A percentile compares a stretch with the other conserved stretches of the same genome.
phyloP scores from a whole-genome alignment of 2,797 vertebrate species.

The Todus mexicanus region DNA sequence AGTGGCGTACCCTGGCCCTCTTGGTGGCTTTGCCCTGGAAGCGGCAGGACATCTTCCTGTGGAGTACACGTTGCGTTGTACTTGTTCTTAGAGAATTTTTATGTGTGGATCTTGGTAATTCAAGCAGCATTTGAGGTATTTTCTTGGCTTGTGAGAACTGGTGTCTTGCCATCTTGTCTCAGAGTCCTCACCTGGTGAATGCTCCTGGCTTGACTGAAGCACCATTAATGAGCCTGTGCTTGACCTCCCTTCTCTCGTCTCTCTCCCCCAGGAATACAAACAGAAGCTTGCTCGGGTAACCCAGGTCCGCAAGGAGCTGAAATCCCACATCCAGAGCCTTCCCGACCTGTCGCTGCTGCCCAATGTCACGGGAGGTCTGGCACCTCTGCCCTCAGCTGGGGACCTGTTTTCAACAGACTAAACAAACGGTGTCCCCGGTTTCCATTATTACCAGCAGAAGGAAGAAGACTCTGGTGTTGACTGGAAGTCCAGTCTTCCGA shows the following conservation, averaged over 20 bases:
- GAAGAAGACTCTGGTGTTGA: constrained; percentile 38
- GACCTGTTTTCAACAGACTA: constrained; percentile 99
- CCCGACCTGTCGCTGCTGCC: constrained; percentile 96
- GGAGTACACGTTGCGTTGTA: not conserved
- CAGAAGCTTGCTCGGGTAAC: constrained; percentile 97
- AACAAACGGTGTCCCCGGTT: constrained; percentile 34
- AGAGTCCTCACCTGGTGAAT: not conserved
- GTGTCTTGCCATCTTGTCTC: not conserved
- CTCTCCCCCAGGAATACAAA: constrained; percentile 88
- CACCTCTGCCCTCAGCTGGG: constrained; percentile 94
- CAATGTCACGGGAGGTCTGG: constrained; percentile 94
- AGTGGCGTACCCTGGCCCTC: not conserved
- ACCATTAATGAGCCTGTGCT: not conserved
- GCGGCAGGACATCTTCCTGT: not conserved
- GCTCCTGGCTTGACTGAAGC: not conserved
- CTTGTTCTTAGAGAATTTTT: not conserved
- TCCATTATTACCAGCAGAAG: constrained; percentile 64
- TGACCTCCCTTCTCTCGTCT: not conserved
- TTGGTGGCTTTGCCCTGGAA: not conserved
- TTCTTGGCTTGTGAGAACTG: not conserved
- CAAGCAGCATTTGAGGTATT: not conserved
- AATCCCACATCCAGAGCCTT: constrained; percentile 98
- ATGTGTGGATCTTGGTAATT: not conserved
- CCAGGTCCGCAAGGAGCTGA: constrained; percentile 96
- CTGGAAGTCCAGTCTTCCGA: constrained; percentile 43